Evolutionary conservation across 1,140 invertebrate genomes (phyloP).

Genomic region (Atta cephalotes): DNA sequence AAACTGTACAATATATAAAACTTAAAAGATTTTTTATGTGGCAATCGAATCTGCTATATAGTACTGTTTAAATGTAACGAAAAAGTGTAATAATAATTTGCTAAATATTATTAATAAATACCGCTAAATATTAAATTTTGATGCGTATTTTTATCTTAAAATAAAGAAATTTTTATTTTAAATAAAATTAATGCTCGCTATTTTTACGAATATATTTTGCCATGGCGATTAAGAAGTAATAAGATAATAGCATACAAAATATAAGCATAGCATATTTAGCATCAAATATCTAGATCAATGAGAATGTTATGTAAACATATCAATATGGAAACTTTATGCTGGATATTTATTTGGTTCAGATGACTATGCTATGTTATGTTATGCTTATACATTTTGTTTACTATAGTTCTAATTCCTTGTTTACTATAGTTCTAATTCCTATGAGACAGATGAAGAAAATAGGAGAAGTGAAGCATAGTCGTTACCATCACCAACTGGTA

Average conservation of each 20-base stretch:
- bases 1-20: not conserved
- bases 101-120: not conserved
- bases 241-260: too few relatives aligned
- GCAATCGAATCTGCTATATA: not conserved
- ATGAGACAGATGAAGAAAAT: constrained; percentile 61
- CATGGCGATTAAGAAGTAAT: not conserved
- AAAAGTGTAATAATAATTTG: not conserved
- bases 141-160: not conserved
- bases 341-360: too few relatives aligned
- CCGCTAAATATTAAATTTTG: not conserved
- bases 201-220: not conserved
- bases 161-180: constrained; percentile 7
- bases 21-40: not conserved
- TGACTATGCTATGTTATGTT: too few relatives aligned
- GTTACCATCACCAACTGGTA: constrained; percentile 50
- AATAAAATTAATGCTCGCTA: not conserved
- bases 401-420: not conserved
- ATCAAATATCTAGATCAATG: too few relatives aligned
- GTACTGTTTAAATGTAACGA: not conserved
- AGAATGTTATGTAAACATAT: too few relatives aligned
- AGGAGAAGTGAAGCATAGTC: constrained; percentile 57
- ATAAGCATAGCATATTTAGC: too few relatives aligned
- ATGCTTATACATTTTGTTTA: too few relatives aligned
- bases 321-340: too few relatives aligned
- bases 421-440: not conserved